Evolutionary conservation across 2,797 vertebrate genomes (phyloP).

Genomic region (Mormyrus hasselquistii): DNA sequence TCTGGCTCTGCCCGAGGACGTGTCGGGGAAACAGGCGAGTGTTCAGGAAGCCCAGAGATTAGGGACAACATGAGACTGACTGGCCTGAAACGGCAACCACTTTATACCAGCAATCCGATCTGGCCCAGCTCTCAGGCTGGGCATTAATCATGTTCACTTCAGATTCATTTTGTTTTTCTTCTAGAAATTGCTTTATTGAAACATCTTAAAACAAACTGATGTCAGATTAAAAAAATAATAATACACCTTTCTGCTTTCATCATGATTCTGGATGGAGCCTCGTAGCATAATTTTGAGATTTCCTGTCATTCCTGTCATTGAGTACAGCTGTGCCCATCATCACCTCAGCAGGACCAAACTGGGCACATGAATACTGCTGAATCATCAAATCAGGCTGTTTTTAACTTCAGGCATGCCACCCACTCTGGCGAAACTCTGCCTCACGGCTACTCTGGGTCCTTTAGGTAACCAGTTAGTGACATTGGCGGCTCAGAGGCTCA

Average conservation of each 20-base stretch:
- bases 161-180: not conserved
- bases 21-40: slow-evolving; percentile 28
- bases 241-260: not conserved
- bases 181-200: not conserved
- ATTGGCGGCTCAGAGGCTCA: not conserved
- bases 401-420: not conserved
- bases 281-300: not conserved
- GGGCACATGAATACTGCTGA: not conserved
- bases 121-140: slow-evolving; percentile 24
- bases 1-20: slow-evolving; percentile 26
- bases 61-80: slow-evolving; percentile 32
- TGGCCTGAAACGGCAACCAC: slow-evolving; percentile 32
- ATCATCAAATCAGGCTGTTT: not conserved
- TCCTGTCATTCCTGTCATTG: not conserved
- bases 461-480: too few species aligned
- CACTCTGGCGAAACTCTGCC: not conserved
- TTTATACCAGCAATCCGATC: slow-evolving; percentile 34
- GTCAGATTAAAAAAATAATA: not conserved
- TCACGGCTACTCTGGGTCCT: not conserved
- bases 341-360: not conserved
- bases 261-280: not conserved
- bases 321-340: not conserved
- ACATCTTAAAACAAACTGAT: not conserved
- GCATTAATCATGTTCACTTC: slow-evolving; percentile 21
- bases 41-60: slow-evolving; percentile 22